phyloP scores from a whole-genome alignment of 2,888 invertebrate genomes.

The Allygus modestus region DNA sequence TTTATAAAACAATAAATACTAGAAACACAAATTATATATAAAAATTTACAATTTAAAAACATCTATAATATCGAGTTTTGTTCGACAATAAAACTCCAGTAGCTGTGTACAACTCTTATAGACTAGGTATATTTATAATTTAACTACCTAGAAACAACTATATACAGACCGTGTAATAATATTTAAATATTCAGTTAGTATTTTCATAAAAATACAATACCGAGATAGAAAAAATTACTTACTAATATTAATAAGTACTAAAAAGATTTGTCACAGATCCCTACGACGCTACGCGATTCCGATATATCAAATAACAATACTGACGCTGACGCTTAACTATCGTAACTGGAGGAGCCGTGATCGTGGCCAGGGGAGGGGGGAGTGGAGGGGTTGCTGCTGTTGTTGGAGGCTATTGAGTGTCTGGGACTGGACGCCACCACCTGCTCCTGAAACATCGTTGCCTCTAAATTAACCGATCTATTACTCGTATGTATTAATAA shows the following conservation, averaged over 20 bases:
- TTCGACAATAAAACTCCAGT: constrained; percentile 40
- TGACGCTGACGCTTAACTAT: constrained; percentile 70
- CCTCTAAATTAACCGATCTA: too few relatives aligned
- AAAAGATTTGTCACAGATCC: constrained; percentile 36
- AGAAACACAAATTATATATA: constrained; percentile 55
- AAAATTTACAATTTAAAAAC: constrained; percentile 50
- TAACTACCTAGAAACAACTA: constrained; percentile 46
- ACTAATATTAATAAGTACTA: constrained; percentile 52
- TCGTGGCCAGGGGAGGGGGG: constrained; percentile 84
- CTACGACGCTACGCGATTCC: not conserved
- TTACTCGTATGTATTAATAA: too few relatives aligned
- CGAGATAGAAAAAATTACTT: constrained; percentile 40
- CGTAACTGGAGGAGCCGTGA: constrained; percentile 82
- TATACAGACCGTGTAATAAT: constrained; percentile 22
- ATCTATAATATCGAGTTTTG: constrained; percentile 49
- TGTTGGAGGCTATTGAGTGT: constrained; percentile 85
- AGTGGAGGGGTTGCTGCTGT: constrained; percentile 85
- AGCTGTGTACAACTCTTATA: constrained; percentile 45
- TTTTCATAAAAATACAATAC: constrained; percentile 49
- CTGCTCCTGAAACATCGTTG: constrained; percentile 74
- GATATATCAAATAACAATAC: constrained; percentile 32
- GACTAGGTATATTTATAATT: constrained; percentile 44
- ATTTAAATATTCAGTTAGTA: constrained; percentile 51
- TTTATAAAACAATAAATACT: constrained; percentile 62
- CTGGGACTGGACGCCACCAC: constrained; percentile 78